Evolutionary conservation across 1,140 invertebrate genomes (phyloP).

Genomic region (Achroia grisella): DNA sequence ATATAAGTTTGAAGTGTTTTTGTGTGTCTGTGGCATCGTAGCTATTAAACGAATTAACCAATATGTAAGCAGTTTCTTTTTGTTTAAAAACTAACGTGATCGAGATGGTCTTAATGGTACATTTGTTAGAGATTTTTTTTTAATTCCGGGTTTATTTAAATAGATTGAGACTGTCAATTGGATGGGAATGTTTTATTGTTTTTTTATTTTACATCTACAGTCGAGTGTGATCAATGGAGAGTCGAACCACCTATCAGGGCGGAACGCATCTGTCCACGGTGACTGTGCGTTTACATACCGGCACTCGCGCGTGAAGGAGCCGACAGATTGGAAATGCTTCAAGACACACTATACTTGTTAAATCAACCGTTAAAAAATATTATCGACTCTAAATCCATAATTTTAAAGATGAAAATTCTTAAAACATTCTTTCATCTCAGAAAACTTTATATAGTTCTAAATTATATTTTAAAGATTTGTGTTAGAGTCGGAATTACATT

Average conservation of each 20-base stretch:
- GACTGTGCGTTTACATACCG: conserved; percentile 38
- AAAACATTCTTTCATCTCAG: not conserved
- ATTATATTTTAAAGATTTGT: conserved; percentile 1
- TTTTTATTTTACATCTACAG: not conserved
- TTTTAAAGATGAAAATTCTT: conserved; percentile 11
- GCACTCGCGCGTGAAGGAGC: conserved; percentile 38
- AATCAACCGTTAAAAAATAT: conserved; percentile 3
- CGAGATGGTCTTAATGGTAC: too few relatives aligned
- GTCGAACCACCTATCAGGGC: conserved; percentile 28
- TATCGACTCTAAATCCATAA: not conserved
- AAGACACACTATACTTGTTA: conserved; percentile 7
- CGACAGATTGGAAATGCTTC: conserved; percentile 27
- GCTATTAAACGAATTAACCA: too few relatives aligned
- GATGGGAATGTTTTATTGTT: too few relatives aligned
- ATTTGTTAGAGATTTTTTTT: too few relatives aligned
- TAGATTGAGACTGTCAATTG: too few relatives aligned
- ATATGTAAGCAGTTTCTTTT: too few relatives aligned
- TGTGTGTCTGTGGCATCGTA: too few relatives aligned
- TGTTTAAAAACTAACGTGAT: too few relatives aligned
- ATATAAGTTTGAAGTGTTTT: too few relatives aligned
- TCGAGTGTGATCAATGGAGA: too few relatives aligned
- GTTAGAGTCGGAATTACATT: conserved; percentile 19
- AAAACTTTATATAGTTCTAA: not conserved
- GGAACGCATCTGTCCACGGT: conserved; percentile 40
- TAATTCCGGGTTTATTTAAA: too few relatives aligned